These are phyloP conservation scores for Nannospalax galili DNA, from an alignment of 2,113 vertebrate genomes.

Conservation along the genomic window DNA sequence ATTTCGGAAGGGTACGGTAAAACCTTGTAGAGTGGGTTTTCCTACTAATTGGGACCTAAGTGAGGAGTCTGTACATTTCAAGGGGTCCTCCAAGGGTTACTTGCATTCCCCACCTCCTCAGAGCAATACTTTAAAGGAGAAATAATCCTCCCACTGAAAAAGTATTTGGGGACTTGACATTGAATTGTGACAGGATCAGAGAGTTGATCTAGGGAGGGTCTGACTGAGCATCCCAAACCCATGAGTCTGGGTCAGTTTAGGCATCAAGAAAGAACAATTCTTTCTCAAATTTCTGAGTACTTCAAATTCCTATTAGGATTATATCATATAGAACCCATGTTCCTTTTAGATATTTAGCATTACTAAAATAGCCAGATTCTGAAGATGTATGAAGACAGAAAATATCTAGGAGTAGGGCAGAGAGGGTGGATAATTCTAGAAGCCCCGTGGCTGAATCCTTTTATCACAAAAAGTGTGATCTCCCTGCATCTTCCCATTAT, in stretches of 20 bases:
- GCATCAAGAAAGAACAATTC: neutral
- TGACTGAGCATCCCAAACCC: neutral
- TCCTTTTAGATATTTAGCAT: neutral
- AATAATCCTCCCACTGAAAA: conserved; percentile 6
- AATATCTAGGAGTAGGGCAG: neutral
- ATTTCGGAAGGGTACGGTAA: conserved; percentile 63
- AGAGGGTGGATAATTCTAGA: neutral
- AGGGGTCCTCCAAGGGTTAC: conserved; percentile 35
- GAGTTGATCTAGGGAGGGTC: neutral
- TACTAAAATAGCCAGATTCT: conserved; percentile 37
- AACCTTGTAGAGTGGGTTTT: conserved; percentile 35
- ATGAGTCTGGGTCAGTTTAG: neutral
- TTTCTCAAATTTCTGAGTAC: conserved; percentile 39
- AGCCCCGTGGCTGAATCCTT: neutral
- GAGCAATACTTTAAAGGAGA: conserved; percentile 44
- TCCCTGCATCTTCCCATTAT: neutral
- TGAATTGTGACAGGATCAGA: conserved; percentile 22
- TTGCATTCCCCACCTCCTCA: conserved; percentile 34
- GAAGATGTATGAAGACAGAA: neutral
- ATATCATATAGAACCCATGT: neutral
- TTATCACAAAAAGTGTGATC: neutral
- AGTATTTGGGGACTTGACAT: conserved; percentile 31
- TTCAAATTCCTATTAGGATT: neutral
- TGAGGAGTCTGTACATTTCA: conserved; percentile 47
- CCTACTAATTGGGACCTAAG: conserved; percentile 65